These are phyloP conservation scores for Gortyna flavago DNA, from an alignment of 2,888 invertebrate species.

Conservation along the genomic window DNA sequence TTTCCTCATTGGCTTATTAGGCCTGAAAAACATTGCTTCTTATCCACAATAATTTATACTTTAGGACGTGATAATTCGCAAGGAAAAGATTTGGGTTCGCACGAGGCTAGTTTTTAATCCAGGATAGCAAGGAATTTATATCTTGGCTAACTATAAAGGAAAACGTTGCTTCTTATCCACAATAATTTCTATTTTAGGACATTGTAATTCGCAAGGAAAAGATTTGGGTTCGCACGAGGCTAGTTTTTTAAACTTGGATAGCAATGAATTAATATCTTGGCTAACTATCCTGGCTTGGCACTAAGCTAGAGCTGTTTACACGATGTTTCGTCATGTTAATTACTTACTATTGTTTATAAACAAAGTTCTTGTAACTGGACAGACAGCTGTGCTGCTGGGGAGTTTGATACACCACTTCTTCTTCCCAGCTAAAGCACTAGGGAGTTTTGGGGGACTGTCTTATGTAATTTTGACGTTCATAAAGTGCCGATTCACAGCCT, in stretches of 20 bases:
- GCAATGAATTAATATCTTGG: too few species aligned
- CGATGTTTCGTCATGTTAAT: not conserved
- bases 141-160: too few species aligned
- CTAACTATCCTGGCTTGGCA: too few species aligned
- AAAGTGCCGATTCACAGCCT: not conserved
- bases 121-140: not conserved
- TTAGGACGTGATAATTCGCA: not conserved
- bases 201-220: not conserved
- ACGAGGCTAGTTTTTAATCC: not conserved
- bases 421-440: not conserved
- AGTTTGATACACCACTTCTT: not conserved
- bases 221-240: not conserved
- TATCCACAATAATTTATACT: not conserved
- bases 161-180: too few species aligned
- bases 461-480: too few species aligned
- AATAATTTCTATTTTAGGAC: not conserved
- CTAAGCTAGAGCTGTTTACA: not conserved
- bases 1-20: slow-evolving; percentile 44
- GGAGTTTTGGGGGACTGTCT: not conserved
- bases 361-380: not conserved
- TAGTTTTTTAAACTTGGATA: not conserved
- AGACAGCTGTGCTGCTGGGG: not conserved
- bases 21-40: not conserved
- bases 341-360: not conserved
- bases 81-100: not conserved